These are phyloP conservation scores for Dynastes maya DNA, from an alignment of 2,888 invertebrate species.

Conservation along the genomic window DNA sequence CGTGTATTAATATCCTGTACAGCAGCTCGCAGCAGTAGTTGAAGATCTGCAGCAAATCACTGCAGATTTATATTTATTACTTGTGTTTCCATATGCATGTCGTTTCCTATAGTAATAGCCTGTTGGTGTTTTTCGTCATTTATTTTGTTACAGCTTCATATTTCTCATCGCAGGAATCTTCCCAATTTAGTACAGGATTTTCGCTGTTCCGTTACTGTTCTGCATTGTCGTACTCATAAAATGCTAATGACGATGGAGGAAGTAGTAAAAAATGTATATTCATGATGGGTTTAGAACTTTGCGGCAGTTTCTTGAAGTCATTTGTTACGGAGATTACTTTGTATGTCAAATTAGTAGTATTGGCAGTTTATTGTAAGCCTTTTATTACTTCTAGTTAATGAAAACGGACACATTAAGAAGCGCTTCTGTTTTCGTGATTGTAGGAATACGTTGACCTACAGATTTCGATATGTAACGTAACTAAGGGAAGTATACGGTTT, in stretches of 20 bases:
- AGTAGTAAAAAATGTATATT: slow-evolving; percentile 12
- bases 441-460: too few relatives aligned
- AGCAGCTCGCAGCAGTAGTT: not conserved
- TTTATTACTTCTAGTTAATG: not conserved
- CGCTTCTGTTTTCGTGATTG: too few relatives aligned
- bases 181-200: too few relatives aligned
- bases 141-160: too few relatives aligned
- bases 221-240: too few relatives aligned
- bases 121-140: too few relatives aligned
- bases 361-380: not conserved
- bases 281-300: slow-evolving; percentile 7
- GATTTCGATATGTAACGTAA: too few relatives aligned
- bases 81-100: not conserved
- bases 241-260: not conserved
- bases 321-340: slow-evolving; percentile 34
- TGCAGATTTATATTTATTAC: slow-evolving; percentile 2
- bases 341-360: slow-evolving; percentile 4
- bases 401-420: too few relatives aligned
- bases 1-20: slow-evolving; percentile 36
- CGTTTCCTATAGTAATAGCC: too few relatives aligned
- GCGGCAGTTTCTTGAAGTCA: not conserved
- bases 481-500: too few relatives aligned
- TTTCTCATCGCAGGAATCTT: too few relatives aligned
- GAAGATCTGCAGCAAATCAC: not conserved
- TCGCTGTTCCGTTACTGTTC: too few relatives aligned